phyloP scores from a whole-genome alignment of 2,797 vertebrate species.

The Diceros bicornis region DNA sequence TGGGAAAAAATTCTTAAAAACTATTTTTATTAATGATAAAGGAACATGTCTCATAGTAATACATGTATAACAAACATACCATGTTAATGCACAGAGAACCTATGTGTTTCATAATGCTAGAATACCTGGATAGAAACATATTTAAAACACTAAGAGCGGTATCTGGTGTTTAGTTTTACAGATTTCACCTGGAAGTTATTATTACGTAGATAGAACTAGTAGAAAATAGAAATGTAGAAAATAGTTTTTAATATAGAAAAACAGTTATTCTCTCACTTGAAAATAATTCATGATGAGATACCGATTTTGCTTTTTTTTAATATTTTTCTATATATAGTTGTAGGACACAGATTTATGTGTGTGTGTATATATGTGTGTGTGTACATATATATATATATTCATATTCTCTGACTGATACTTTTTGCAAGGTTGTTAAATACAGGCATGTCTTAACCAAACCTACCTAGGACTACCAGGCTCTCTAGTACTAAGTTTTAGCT shows the following conservation, averaged over 20 bases:
- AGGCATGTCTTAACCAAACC: neutral
- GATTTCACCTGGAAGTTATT: slow-evolving; percentile 44
- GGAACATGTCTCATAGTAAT: neutral
- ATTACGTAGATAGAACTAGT: neutral
- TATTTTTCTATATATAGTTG: neutral
- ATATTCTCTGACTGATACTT: neutral
- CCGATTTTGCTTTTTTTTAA: slow-evolving; percentile 32
- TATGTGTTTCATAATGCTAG: neutral
- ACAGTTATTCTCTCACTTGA: neutral
- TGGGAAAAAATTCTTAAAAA: neutral
- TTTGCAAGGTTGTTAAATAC: neutral
- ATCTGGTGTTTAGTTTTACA: slow-evolving; percentile 59
- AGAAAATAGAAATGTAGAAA: slow-evolving; percentile 50
- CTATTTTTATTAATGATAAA: slow-evolving; percentile 50
- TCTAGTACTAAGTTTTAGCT: neutral
- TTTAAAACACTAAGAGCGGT: slow-evolving; percentile 15
- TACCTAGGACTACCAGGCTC: neutral
- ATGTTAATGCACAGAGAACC: neutral
- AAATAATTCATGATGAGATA: neutral
- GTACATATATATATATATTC: neutral
- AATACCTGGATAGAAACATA: slow-evolving; percentile 2
- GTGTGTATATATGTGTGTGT: neutral
- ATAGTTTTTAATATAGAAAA: slow-evolving; percentile 30
- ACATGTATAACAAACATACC: neutral
- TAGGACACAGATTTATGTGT: neutral